Evolutionary conservation across 2,797 vertebrate species (phyloP), one percentile per base, ranked within the genome.

Genomic region (Anguilla megastoma): DNA sequence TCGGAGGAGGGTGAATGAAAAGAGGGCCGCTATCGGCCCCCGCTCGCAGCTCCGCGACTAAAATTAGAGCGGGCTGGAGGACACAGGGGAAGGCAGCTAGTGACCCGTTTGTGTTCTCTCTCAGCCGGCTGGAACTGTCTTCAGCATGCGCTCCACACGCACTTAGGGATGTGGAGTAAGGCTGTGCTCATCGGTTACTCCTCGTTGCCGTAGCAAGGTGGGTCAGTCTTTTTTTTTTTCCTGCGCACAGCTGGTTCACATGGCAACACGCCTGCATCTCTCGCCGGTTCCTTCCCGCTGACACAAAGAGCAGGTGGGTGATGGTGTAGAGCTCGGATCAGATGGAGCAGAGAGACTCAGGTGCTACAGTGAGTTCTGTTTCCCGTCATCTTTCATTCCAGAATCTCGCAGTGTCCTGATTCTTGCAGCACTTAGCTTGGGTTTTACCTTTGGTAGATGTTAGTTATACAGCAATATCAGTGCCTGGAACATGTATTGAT

Each of bases 21-120:
- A 96, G 94, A 95, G 95, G 95, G 95, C 95, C 92, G 94, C 95
- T 95, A 95, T 96, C 94, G 95, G 94, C 93, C 95, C 41, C 94
- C 92, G 91, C 92, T 94, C 94, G 93, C 93, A 92, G 94, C 94
- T 93, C 91, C 85, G 89, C 82, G 9, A 92, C 95, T 96, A 97
- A 97, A 96, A 94, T 96, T 96, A 97, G 96, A 94, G 91, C 92
- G 88, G 89, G 56, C 87, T 87, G 89, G 27, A 7, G 16, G 60
- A 48, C 63, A 6, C 60, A 14, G 21, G 36, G 84, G 14, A 71
- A 58, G 50, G 45, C 60, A 54, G n/a, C 21, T 30, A 69, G 58
- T 9, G 83, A 18, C n/a, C 83, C 18, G 52, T 16, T 18, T 30
- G 36, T 45, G 10, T n/a, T 82, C 79, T 48, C 79, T 2, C 5